Evolutionary conservation across 2,888 invertebrate species (phyloP), one percentile per base, ranked within the genome.

Genomic region (Elegia similella): DNA sequence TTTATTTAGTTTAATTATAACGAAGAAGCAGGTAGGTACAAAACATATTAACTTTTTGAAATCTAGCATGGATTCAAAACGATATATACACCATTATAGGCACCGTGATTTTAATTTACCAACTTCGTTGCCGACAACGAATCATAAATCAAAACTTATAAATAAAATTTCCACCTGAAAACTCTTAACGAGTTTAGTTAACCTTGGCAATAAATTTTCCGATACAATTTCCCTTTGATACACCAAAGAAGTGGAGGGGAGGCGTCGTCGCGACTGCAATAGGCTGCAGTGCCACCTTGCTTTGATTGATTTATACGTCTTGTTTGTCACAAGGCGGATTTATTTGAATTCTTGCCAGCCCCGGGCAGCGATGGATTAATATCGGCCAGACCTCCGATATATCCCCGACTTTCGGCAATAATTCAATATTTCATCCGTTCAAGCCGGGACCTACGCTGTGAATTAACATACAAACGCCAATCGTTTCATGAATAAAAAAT

Each of bases 401-500:
- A 87, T 87, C 84, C 88, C 86, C 80, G 86, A 84, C 82, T 88
- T 86, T 83, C 82, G 81, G 88, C 82, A 86, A 89, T 91, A 88
- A 90, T 88, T 89, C 91, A 90, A 91, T 91, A 90, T 91, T 89
- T 89, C 89, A 86, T 88, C 87, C 86, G 61, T 80, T 79, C 81
- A 81, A 78, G 78, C 80, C 81, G 86, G 82, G 87, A 87, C 86
- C 87, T 85, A 82, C 83, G 80, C 82, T 75, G 83, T 75, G 85
- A 87, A 91, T 91, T 91, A 91, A 89, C 91, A 91, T 91, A 91
- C 88, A 90, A 91, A 91, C 88, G 91, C 89, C 90, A 89, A 90
- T 91, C 88, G 89, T 88, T 90, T 86, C 89, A 90, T 91, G 90
- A 90, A 91, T 91, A 90, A 90, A 90, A 88, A 91, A 89, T 91